phyloP scores from a whole-genome alignment of 2,797 vertebrate species.

The Aulostomus chinensis region DNA sequence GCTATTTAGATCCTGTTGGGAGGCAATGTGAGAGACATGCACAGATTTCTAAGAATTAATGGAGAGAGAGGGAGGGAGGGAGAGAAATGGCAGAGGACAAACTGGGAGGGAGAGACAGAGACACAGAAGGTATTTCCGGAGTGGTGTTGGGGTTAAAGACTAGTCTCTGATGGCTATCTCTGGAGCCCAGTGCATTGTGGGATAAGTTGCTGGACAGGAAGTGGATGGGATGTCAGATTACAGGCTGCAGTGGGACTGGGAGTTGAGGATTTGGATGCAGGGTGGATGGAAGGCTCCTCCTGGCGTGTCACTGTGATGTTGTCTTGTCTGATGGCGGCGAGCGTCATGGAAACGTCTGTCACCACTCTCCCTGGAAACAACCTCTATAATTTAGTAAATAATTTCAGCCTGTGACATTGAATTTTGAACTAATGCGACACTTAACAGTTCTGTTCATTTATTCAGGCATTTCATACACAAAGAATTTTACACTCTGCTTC shows the following conservation, averaged over 20 bases:
- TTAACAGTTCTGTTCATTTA: no score
- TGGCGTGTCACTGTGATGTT: conserved; percentile 32
- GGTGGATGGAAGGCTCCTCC: conserved; percentile 47
- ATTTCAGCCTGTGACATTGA: no score
- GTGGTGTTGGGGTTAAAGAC: conserved; percentile 62
- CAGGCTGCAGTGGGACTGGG: conserved; percentile 11
- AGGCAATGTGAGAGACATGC: no score
- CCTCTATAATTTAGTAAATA: no score
- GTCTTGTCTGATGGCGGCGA: no score
- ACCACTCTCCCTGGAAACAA: no score
- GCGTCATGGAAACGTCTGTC: no score
- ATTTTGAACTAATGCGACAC: no score
- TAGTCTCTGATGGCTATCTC: conserved; percentile 73
- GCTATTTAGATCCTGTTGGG: no score
- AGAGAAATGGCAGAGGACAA: conserved; percentile 35
- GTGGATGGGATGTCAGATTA: conserved; percentile 51
- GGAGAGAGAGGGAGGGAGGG: conserved; percentile 1
- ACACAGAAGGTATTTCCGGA: conserved; percentile 78
- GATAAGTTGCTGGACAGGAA: conserved; percentile 64
- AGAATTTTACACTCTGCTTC: no score
- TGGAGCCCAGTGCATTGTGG: conserved; percentile 58
- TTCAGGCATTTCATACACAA: no score
- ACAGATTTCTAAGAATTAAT: conserved; percentile 14
- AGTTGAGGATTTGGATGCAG: conserved; percentile 14
- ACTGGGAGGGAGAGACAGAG: conserved; percentile 58